Base-by-base conservation (phyloP, 1,140 invertebrate genomes). In the Heliconius nattereri region DNA sequence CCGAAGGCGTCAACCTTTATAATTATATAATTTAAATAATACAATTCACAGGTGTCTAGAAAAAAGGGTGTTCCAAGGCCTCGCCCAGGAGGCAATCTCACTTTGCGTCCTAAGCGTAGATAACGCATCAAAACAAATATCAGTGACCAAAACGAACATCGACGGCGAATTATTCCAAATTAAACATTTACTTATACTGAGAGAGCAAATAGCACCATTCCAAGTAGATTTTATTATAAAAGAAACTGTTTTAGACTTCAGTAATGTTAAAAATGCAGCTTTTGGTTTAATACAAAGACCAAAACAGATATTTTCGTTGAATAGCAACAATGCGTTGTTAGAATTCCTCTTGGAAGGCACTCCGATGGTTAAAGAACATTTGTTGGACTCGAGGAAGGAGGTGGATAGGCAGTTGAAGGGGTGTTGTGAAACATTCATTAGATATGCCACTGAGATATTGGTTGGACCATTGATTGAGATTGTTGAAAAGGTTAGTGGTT, bases 131-230 rank as follows among this genome's bases (percentile, higher is more conserved):
- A 92, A 96, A 54, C 95, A 96, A 81, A 98, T 98, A 79, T 94
- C 96, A 3, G 84, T 94, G 1, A 96, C 95, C 71, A 92, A 96
- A 94, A 97, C 96, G 7, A 89, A 95, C 8, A 95, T 99, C n/a
- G 99, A 99, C 94, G 98, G 98, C 0, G 97, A 98, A 88, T 95
- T 99, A 9, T 99, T 99, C 94, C 97, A 99, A 93, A 98, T 99
- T 49, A 99, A 99, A 94, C 99, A 99, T 95, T 94, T 99, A 66
- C 95, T 99, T 5, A 99, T 99, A 74, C 94, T 99, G 1, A 93
- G 99, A 29, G 99, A 99, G 90, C 99, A 99, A 94, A 99, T 99
- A 54, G 98, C 98, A 1, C 99, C 99, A 0, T 99, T 99, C 91
- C 98, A 99, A 94, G 98, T 99, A 0, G 98, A 99, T 87, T 99